Evolutionary conservation across 2,113 vertebrate genomes (phyloP).

Genomic region (Oncorhynchus mykiss): DNA sequence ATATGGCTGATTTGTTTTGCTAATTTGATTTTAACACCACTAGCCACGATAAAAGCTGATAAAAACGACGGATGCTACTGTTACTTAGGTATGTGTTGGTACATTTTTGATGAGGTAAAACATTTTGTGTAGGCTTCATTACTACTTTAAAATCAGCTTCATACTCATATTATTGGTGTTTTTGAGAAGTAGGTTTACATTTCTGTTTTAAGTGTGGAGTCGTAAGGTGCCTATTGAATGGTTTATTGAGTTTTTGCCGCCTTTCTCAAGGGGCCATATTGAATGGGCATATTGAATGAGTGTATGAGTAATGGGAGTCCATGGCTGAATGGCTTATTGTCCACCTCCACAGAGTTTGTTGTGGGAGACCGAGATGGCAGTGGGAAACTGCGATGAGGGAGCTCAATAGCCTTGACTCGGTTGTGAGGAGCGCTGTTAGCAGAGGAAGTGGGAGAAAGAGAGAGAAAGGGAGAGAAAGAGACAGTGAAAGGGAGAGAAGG

Average conservation of each 20-base stretch:
- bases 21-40: conserved; percentile 78
- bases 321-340: conserved; percentile 31
- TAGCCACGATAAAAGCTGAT: conserved; percentile 50
- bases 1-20: conserved; percentile 80
- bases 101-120: too few relatives aligned
- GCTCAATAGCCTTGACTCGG: conserved; percentile 11
- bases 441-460: background rate
- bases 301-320: background rate
- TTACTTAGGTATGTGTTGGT: background rate
- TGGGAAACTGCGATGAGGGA: background rate
- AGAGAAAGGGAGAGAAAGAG: background rate
- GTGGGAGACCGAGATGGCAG: background rate
- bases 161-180: conserved; percentile 24
- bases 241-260: conserved; percentile 34
- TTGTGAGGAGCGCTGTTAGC: background rate
- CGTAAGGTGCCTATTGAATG: conserved; percentile 17
- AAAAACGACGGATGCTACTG: conserved; percentile 42
- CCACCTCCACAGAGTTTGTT: conserved; percentile 1
- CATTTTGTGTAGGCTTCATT: conserved; percentile 7
- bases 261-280: conserved; percentile 27
- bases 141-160: conserved; percentile 22
- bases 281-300: conserved; percentile 40
- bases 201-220: conserved; percentile 27
- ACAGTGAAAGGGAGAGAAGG: background rate
- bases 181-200: conserved; percentile 34